These are phyloP conservation scores for Ascaphus truei DNA, from an alignment of 2,113 vertebrate species.

Conservation along the genomic window DNA sequence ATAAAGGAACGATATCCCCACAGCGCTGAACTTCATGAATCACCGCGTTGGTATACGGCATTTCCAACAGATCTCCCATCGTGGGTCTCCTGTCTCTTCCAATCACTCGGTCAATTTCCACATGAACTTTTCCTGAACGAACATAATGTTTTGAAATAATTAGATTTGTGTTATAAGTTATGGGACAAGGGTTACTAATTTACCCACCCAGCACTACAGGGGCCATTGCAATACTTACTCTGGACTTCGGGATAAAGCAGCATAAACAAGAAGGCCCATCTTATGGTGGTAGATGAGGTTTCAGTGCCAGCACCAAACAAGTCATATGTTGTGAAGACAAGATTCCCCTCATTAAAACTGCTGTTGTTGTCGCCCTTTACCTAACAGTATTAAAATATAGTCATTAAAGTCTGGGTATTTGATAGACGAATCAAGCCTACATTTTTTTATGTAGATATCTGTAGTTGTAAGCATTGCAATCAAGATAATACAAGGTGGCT, in stretches of 20 bases:
- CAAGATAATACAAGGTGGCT: no score
- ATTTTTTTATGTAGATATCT: no score
- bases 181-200: no score
- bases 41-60: constrained; percentile 65
- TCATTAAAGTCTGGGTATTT: no score
- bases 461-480: no score
- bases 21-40: constrained; percentile 59
- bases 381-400: constrained; percentile 35
- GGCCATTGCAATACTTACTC: constrained; percentile 46
- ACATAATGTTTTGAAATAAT: no score
- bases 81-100: constrained; percentile 46
- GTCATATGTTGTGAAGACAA: constrained; percentile 39
- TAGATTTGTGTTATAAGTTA: no score
- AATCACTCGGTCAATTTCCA: constrained; percentile 61
- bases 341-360: constrained; percentile 49
- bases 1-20: constrained; percentile 30
- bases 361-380: constrained; percentile 39
- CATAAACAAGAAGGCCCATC: constrained; percentile 61
- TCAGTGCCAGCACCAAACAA: constrained; percentile 49
- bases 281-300: constrained; percentile 48
- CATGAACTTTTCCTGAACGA: constrained; percentile 54
- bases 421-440: no score
- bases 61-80: constrained; percentile 48
- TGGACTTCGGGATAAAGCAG: constrained; percentile 57
- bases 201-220: no score